These are phyloP conservation scores for Pseudococcus longispinus DNA, from an alignment of 2,888 invertebrate species.

Conservation along the genomic window DNA sequence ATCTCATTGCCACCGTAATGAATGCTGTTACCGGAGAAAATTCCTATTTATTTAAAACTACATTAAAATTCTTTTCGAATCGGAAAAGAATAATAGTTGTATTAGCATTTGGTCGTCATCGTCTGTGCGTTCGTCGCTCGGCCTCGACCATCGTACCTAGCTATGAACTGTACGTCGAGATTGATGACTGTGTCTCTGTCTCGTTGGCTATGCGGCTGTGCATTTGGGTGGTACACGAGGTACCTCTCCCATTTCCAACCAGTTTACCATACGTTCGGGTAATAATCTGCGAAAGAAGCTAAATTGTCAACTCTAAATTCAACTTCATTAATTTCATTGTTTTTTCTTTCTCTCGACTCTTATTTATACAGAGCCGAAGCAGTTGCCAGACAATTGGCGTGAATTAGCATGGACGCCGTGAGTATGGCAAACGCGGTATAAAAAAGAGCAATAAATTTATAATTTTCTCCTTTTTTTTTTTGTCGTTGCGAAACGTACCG, in stretches of 20 bases:
- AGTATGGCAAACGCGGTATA: not conserved
- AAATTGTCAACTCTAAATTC: slow-evolving; percentile 42
- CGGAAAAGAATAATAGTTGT: slow-evolving; percentile 15
- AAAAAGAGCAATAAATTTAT: slow-evolving; percentile 29
- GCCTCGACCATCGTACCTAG: not conserved
- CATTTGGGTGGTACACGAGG: slow-evolving; percentile 13
- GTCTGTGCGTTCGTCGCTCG: not conserved
- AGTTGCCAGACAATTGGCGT: slow-evolving; percentile 40
- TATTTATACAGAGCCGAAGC: not conserved
- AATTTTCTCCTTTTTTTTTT: not conserved
- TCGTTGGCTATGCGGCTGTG: not conserved
- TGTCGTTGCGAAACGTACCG: not conserved
- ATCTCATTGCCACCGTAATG: slow-evolving; percentile 38
- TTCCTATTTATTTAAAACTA: slow-evolving; percentile 40
- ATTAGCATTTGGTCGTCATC: slow-evolving; percentile 24
- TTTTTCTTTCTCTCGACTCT: not conserved
- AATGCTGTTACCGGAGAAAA: not conserved
- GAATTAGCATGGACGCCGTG: slow-evolving; percentile 27
- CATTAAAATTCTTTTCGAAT: slow-evolving; percentile 41
- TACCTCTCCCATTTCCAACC: not conserved
- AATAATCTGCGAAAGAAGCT: slow-evolving; percentile 33
- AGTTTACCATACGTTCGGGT: not conserved
- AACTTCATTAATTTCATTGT: slow-evolving; percentile 36
- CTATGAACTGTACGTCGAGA: not conserved
- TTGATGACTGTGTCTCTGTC: slow-evolving; percentile 24